These are phyloP conservation scores for Alloplasta piceator DNA, from an alignment of 2,888 invertebrate genomes.

Conservation along the genomic window DNA sequence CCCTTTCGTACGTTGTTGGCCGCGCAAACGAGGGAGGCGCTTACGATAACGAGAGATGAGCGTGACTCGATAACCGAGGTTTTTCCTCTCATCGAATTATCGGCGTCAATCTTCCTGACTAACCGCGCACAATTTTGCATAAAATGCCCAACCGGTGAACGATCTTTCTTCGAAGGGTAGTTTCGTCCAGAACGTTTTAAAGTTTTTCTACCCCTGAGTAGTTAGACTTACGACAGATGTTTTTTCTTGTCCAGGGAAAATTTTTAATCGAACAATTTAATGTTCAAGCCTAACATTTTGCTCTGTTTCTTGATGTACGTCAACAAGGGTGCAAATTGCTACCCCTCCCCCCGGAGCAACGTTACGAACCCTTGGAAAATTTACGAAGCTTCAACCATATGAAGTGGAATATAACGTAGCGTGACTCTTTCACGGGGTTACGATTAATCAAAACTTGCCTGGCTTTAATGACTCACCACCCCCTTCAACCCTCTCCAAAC, in stretches of 20 bases:
- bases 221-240: too few species aligned
- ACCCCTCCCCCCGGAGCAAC: neutral
- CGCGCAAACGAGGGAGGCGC: neutral
- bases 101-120: slow-evolving; percentile 21
- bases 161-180: too few species aligned
- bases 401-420: slow-evolving; percentile 47
- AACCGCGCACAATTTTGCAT: too few species aligned
- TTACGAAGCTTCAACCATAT: slow-evolving; percentile 35
- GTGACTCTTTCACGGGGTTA: slow-evolving; percentile 27
- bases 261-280: too few species aligned
- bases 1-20: slow-evolving; percentile 10
- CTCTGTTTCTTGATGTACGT: slow-evolving; percentile 3
- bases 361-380: neutral
- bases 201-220: too few species aligned
- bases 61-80: slow-evolving; percentile 55
- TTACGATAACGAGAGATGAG: slow-evolving; percentile 54
- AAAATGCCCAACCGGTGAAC: too few species aligned
- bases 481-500: too few species aligned
- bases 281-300: too few species aligned
- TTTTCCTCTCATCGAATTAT: slow-evolving; percentile 46
- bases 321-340: slow-evolving; percentile 17
- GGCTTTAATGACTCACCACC: slow-evolving; percentile 20
- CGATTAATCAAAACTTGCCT: slow-evolving; percentile 49
- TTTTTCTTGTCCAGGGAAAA: too few species aligned
- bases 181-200: too few species aligned